Conservation (phyloP, 2,888 invertebrate genomes). For the Troilus luridus region DNA sequence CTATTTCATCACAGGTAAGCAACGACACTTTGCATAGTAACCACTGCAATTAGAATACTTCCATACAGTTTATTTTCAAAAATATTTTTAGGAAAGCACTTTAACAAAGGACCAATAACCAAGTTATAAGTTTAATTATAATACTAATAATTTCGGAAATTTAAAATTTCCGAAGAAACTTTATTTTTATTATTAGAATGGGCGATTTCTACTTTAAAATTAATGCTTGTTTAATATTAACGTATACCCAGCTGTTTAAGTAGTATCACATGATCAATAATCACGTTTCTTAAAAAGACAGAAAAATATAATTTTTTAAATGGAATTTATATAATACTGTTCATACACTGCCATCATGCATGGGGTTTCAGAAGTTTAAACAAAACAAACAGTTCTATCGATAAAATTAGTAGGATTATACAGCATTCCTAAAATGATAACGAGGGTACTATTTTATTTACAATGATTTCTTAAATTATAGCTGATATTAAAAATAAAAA, state of each 20-base stretch:
- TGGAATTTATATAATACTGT: neutral
- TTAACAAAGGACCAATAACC: neutral
- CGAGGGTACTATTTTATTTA: neutral
- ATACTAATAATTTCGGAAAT: neutral
- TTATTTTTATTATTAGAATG: neutral
- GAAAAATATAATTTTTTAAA: neutral
- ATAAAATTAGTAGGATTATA: neutral
- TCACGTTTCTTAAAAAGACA: neutral
- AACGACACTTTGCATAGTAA: neutral
- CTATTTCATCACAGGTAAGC: constrained; percentile 11
- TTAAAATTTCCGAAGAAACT: neutral
- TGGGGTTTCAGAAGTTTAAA: neutral
- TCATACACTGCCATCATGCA: neutral
- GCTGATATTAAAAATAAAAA: neutral
- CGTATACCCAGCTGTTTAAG: neutral
- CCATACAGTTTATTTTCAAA: neutral
- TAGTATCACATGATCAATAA: constrained; percentile 2
- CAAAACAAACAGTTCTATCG: neutral
- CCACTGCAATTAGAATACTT: neutral
- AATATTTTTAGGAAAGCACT: neutral
- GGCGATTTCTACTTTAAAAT: neutral
- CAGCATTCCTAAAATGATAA: neutral
- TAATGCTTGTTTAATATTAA: neutral
- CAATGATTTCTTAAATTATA: neutral
- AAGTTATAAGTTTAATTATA: neutral